Evolutionary conservation across 2,113 vertebrate genomes (phyloP), one percentile per base, ranked within the genome.

Genomic region (Condylura cristata): DNA sequence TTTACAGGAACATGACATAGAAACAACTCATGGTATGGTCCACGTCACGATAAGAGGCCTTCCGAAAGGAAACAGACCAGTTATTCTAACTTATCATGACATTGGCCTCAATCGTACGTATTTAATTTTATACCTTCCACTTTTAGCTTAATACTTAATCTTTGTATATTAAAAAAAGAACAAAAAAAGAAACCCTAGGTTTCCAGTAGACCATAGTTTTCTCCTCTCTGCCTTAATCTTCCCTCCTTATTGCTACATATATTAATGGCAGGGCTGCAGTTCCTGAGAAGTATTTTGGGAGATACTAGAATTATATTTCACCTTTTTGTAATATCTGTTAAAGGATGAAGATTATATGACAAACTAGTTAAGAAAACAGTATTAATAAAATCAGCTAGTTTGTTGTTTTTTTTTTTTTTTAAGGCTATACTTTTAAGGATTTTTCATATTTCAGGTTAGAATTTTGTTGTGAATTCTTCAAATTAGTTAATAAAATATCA

Each of bases 11-110:
- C 99, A 99, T 85, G 99, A 99, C 74, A 98, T 99, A 90, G 99
- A 99, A 98, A 99, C 99, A 68, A 98, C 99, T 53, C 99, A 99
- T 0, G 99, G 99, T 51, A 97, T 99, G 95, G 98, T 99, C 89
- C 99, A 99, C 7, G 99, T 99, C 88, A 99, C 99, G 96, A 98
- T 99, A 98, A 98, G 99, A 92, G 99, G 99, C 41, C 98, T 97
- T 24, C 98, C 98, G 11, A 99, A 99, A 96, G 99, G 99, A 96
- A 99, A 99, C 98, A 98, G 99, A 97, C 99, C 99, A 8, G 98
- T 99, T 92, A 99, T 99, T 98, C 98, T 99, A 95, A 99, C 99
- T 14, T 99, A 99, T 97, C 99, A 99, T 83, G 99, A 99, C 98
- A 99, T 99, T 68, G 99, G 99, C 95, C 99, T 99, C 63, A 99